Percentiles rank a stretch among this genome's conserved stretches.
Evolutionary conservation across 2,888 invertebrate species (phyloP).

Genomic region (Ariolimax columbianus): DNA sequence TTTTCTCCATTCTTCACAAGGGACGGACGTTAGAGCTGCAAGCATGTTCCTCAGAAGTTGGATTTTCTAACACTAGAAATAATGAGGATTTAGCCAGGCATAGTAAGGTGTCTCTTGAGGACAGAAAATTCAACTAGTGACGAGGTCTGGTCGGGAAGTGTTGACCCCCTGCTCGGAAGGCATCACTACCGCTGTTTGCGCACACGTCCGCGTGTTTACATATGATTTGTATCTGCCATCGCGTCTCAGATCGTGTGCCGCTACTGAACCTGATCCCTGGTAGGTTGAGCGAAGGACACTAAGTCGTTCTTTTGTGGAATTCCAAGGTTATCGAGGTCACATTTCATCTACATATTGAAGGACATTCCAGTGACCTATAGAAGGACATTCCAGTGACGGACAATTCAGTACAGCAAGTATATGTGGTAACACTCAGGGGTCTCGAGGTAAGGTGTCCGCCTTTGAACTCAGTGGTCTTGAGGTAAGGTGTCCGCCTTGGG

Average conservation of each 20-base stretch:
- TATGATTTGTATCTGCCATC: slow-evolving; percentile 15
- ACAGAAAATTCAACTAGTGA: slow-evolving; percentile 1
- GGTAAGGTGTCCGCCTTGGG: no score
- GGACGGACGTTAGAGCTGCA: slow-evolving; percentile 16
- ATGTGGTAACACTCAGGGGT: no score
- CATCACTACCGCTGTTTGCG: slow-evolving; percentile 14
- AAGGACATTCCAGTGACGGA: not conserved
- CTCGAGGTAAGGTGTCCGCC: no score
- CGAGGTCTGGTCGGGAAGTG: not conserved
- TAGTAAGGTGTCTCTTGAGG: slow-evolving; percentile 13
- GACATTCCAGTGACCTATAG: no score
- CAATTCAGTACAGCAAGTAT: not conserved
- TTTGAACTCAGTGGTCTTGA: no score
- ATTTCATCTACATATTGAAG: no score
- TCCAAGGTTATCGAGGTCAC: not conserved
- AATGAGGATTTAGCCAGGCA: slow-evolving; percentile 24
- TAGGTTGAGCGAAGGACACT: not conserved
- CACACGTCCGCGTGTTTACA: slow-evolving; percentile 36
- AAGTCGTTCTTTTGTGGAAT: not conserved
- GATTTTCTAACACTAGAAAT: slow-evolving; percentile 29
- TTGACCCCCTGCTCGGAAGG: slow-evolving; percentile 6
- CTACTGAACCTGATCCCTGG: not conserved
- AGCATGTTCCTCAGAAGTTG: slow-evolving; percentile 27
- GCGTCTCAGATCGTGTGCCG: not conserved
- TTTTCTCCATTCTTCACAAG: slow-evolving; percentile 8